Evolutionary conservation across 1,140 invertebrate species (phyloP).

Genomic region (Apis laboriosa): DNA sequence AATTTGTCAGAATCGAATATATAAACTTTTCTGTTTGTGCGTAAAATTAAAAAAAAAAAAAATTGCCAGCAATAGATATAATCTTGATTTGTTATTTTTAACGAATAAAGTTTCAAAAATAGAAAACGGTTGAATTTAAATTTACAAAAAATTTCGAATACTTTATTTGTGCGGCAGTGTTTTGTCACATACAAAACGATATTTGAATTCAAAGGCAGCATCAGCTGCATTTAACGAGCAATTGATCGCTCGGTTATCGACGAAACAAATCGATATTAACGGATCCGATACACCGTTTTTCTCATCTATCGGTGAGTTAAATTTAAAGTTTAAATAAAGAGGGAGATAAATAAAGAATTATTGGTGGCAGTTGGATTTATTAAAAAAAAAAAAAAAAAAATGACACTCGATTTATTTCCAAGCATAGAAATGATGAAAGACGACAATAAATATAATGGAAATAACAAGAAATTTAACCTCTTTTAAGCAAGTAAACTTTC

Average conservation of each 20-base stretch:
- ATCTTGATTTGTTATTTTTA: neutral
- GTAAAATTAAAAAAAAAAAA: neutral
- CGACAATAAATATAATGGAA: too few species aligned
- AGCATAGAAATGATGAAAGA: neutral
- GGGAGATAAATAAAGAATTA: neutral
- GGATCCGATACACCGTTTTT: neutral
- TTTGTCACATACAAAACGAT: neutral
- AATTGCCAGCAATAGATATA: neutral
- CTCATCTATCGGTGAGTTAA: neutral
- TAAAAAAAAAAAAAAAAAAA: neutral
- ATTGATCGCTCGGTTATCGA: neutral
- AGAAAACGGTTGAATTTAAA: neutral
- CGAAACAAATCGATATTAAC: neutral
- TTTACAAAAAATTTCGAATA: neutral
- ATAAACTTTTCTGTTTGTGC: neutral
- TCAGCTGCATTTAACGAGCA: constrained; percentile 8
- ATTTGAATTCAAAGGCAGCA: neutral
- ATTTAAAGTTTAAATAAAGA: too few species aligned
- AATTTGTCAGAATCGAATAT: too few species aligned
- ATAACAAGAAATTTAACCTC: neutral
- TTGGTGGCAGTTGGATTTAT: neutral
- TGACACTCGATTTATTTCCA: too few species aligned
- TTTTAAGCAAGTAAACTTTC: too few species aligned
- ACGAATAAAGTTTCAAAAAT: neutral
- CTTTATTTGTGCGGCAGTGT: neutral